Conservation (phyloP, 2,888 invertebrate genomes). For the Euplagia quadripunctaria region DNA sequence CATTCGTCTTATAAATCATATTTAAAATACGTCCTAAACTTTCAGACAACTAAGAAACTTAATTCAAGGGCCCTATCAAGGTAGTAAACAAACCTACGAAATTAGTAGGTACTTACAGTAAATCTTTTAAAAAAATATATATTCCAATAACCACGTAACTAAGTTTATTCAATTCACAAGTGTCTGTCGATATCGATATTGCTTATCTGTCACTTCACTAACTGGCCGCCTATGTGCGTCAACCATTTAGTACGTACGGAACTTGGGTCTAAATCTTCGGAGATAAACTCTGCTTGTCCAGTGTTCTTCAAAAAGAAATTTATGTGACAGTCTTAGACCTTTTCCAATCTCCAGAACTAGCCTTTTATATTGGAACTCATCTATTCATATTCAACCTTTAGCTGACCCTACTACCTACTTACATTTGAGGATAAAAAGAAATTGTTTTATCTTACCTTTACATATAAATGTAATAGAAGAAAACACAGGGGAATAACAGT, state of each 20-base stretch:
- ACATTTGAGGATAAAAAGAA: conserved; percentile 35
- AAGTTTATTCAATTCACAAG: not conserved
- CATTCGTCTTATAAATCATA: too few relatives aligned
- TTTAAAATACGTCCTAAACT: too few relatives aligned
- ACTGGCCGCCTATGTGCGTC: conserved; percentile 32
- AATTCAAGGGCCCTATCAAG: too few relatives aligned
- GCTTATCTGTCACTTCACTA: not conserved
- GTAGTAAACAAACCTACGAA: too few relatives aligned
- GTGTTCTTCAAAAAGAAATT: conserved; percentile 77
- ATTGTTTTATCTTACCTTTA: conserved; percentile 16
- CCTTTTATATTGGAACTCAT: conserved; percentile 70
- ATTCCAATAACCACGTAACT: too few relatives aligned
- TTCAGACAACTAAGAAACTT: too few relatives aligned
- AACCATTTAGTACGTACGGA: conserved; percentile 60
- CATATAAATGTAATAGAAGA: not conserved
- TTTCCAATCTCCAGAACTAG: conserved; percentile 71
- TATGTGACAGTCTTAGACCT: conserved; percentile 77
- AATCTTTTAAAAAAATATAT: too few relatives aligned
- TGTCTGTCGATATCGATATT: not conserved
- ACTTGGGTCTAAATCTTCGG: conserved; percentile 75
- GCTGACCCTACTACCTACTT: conserved; percentile 39
- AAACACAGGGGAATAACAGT: not conserved
- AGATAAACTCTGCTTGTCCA: conserved; percentile 81
- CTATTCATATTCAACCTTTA: conserved; percentile 70
- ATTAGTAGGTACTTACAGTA: too few relatives aligned